Base-by-base conservation (phyloP, 2,888 invertebrate genomes). In the Macrosoma leucophasiata region DNA sequence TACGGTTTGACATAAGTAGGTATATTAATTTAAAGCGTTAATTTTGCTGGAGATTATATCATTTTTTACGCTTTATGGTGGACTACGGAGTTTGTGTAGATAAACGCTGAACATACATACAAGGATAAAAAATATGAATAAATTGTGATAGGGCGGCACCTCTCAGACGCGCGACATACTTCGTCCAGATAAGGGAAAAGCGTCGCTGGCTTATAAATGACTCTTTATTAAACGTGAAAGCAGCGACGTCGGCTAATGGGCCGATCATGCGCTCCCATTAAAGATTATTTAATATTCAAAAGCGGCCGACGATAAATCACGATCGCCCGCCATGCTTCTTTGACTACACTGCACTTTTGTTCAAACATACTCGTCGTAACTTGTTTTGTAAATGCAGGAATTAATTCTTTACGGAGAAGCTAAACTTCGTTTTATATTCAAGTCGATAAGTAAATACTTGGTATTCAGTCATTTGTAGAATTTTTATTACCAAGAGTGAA, bases 221-320 rank as follows among this genome's bases (percentile, higher is more conserved):
- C 78, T 82, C 79, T 82, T 84, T 84, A 84, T 84, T 84, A 84
- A 82, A 84, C 76, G 78, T 81, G 82, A 81, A 79, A 81, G 81
- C 79, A 84, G 64, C 76, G 77, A 73, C 75, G 78, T 68, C 75
- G 76, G 79, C 81, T 84, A 84, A 84, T 84, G 84, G 84, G 75
- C 74, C 77, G 81, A 82, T 84, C 84, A 84, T 84, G 84, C 82
- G 82, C 82, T 79, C 81, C 81, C 82, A 84, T 84, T 84, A 82
- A 79, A 79, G 74, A 84, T 84, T 84, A 84, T 84, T 84, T 82
- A 84, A 84, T 84, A 84, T 84, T 84, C 84, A 84, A 84, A 84
- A 82, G 81, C 73, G 63, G 59, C 77, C 75, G 68, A 62, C 71
- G 65, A 84, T 84, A 84, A 84, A 84, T 84, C 84, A 79, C 77